These are phyloP conservation scores for Altica lythri DNA, from an alignment of 2,888 invertebrate genomes.

Conservation along the genomic window DNA sequence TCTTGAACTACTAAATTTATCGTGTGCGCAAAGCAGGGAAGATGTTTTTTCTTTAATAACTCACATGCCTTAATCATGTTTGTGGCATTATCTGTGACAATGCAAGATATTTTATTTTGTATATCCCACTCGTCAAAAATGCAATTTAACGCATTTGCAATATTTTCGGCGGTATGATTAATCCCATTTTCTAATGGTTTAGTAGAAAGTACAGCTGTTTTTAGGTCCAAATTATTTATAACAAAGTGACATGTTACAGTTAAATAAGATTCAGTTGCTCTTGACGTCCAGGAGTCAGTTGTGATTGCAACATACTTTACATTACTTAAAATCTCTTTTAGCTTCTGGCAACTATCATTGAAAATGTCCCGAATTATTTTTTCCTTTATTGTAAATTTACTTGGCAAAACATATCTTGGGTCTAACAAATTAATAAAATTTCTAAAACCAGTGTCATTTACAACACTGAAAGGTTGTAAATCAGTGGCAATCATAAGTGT, in stretches of 20 bases:
- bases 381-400: slow-evolving; percentile 13
- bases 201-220: too few relatives aligned
- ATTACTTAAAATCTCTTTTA: slow-evolving; percentile 14
- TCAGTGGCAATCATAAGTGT: slow-evolving; percentile 12
- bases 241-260: slow-evolving; percentile 24
- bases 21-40: background rate
- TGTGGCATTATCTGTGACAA: background rate
- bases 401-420: slow-evolving; percentile 4
- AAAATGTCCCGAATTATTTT: slow-evolving; percentile 12
- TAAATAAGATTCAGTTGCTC: slow-evolving; percentile 11
- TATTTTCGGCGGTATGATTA: too few relatives aligned
- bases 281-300: slow-evolving; percentile 25
- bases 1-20: background rate
- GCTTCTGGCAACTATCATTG: slow-evolving; percentile 5
- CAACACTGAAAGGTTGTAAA: slow-evolving; percentile 10
- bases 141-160: background rate
- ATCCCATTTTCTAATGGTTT: too few relatives aligned
- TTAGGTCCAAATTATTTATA: background rate
- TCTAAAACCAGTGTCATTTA: slow-evolving; percentile 8
- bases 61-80: background rate
- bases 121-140: background rate
- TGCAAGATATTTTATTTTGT: background rate
- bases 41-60: too few relatives aligned
- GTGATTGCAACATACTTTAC: slow-evolving; percentile 25
- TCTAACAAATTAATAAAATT: background rate